A percentile compares a stretch with the other conserved stretches of the same genome.
Conservation (phyloP, 1,140 invertebrate genomes). For the Fopius arisanus region DNA sequence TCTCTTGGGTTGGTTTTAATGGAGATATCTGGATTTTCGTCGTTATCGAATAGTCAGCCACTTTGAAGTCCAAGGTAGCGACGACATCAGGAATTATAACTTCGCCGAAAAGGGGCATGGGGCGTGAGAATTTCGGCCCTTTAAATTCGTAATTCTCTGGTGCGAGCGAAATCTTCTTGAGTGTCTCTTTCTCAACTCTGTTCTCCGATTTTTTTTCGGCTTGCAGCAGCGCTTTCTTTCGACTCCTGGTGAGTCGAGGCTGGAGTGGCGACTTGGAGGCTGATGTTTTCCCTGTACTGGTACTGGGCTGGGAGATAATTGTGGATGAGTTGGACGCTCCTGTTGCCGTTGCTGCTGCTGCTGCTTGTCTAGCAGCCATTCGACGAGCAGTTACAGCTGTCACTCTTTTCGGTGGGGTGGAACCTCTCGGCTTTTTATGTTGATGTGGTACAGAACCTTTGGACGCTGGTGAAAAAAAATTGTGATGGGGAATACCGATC, state of each 20-base stretch:
- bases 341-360: not conserved
- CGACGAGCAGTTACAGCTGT: slow-evolving; percentile 53
- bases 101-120: slow-evolving; percentile 42
- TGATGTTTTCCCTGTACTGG: too few species aligned
- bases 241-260: not conserved
- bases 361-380: slow-evolving; percentile 42
- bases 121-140: slow-evolving; percentile 34
- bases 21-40: not conserved
- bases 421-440: not conserved
- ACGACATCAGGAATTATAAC: not conserved
- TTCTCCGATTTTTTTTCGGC: too few species aligned
- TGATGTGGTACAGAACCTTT: slow-evolving; percentile 18
- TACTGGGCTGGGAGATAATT: not conserved
- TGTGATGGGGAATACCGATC: slow-evolving; percentile 57
- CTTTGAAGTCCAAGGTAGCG: not conserved
- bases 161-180: slow-evolving; percentile 37
- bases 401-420: slow-evolving; percentile 40
- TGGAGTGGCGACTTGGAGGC: not conserved
- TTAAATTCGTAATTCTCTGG: slow-evolving; percentile 45
- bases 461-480: slow-evolving; percentile 47
- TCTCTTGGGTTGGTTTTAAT: not conserved
- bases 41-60: not conserved
- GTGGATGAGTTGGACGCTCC: not conserved
- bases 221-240: not conserved
- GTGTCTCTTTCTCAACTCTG: not conserved